Conservation (phyloP, 1,140 invertebrate genomes). For the Ditylenchus dipsaci region DNA sequence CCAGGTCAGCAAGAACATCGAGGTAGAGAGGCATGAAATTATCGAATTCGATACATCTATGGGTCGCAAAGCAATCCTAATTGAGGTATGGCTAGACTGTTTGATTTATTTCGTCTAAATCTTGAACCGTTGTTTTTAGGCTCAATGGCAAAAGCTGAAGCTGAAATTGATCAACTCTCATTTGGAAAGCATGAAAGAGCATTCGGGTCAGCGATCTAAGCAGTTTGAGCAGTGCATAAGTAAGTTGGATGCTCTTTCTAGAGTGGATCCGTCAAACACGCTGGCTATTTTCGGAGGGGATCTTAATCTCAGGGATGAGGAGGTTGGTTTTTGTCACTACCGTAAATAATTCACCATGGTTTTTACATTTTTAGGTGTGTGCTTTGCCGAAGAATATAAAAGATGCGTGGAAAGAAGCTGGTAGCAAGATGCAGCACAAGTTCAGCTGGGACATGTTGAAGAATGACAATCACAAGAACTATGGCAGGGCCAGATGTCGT, state of each 20-base stretch:
- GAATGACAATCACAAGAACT: constrained; percentile 29
- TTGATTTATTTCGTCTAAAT: not conserved
- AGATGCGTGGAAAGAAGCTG: constrained; percentile 38
- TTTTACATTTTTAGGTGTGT: constrained; percentile 13
- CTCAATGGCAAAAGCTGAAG: constrained; percentile 30
- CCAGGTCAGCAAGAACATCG: constrained; percentile 30
- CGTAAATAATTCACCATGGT: too few species aligned
- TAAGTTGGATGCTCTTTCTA: constrained; percentile 20
- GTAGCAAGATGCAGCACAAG: not conserved
- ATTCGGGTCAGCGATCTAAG: constrained; percentile 19
- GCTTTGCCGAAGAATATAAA: constrained; percentile 18
- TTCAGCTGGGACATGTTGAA: constrained; percentile 35
- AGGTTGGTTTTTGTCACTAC: constrained; percentile 15
- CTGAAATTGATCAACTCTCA: constrained; percentile 44
- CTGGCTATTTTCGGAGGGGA: constrained; percentile 36
- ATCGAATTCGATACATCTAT: constrained; percentile 41
- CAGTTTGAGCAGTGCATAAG: constrained; percentile 44
- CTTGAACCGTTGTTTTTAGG: constrained; percentile 20
- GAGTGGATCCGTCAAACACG: not conserved
- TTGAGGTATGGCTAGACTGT: constrained; percentile 59
- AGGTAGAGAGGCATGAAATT: constrained; percentile 32
- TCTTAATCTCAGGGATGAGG: constrained; percentile 33
- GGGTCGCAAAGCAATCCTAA: constrained; percentile 37
- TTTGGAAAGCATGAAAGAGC: constrained; percentile 43
- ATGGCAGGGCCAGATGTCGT: constrained; percentile 17